A percentile compares a stretch with the other conserved stretches of the same genome.
phyloP scores from a whole-genome alignment of 2,797 vertebrate species.

The Hephaestus fuliginosus region DNA sequence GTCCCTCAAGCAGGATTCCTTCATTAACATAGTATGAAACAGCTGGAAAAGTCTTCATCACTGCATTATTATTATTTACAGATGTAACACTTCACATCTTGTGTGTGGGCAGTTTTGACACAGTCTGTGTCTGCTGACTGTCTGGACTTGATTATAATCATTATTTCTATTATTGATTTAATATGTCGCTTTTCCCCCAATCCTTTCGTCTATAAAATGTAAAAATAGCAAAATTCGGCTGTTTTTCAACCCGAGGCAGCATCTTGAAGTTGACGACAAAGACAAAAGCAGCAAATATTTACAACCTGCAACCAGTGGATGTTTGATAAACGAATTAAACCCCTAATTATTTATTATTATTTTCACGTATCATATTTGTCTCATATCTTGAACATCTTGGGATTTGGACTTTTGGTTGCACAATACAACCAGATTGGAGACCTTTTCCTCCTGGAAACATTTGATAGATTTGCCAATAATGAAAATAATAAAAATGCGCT shows the following conservation, averaged over 20 bases:
- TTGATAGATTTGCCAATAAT: not conserved
- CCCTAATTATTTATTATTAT: not conserved
- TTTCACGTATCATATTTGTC: not conserved
- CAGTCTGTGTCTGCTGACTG: not conserved
- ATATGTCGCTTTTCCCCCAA: not conserved
- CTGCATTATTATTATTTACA: not conserved
- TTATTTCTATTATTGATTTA: not conserved
- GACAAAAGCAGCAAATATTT: no score
- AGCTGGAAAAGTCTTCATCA: not conserved
- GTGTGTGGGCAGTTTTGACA: not conserved
- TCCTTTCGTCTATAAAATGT: not conserved
- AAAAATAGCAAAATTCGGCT: not conserved
- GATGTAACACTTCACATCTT: slow-evolving; percentile 2
- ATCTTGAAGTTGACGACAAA: not conserved
- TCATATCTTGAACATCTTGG: not conserved
- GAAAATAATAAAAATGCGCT: not conserved
- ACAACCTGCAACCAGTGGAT: not conserved
- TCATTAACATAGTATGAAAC: not conserved
- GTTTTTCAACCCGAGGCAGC: not conserved
- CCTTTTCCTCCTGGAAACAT: not conserved
- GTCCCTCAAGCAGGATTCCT: not conserved
- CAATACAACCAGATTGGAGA: not conserved
- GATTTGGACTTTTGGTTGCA: not conserved
- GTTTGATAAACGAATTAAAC: not conserved
- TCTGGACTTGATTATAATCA: not conserved